These are phyloP conservation scores for Drosophila affinis DNA, from an alignment of 2,888 invertebrate genomes.

Conservation along the genomic window DNA sequence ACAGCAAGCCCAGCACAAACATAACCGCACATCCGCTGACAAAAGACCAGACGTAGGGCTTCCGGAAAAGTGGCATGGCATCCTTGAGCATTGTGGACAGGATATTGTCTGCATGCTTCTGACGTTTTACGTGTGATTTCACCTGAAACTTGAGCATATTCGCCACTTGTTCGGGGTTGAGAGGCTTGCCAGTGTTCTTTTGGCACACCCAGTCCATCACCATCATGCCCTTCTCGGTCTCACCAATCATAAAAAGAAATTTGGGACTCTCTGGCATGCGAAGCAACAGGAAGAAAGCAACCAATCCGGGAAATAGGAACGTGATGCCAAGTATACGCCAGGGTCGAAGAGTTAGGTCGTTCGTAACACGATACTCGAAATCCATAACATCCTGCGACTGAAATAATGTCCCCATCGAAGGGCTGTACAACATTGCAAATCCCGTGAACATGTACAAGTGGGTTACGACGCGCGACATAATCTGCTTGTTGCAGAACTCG, in stretches of 20 bases:
- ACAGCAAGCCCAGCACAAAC: slow-evolving; percentile 64
- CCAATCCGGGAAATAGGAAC: slow-evolving; percentile 55
- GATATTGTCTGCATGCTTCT: slow-evolving; percentile 23
- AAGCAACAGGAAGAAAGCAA: slow-evolving; percentile 55
- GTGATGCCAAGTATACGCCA: slow-evolving; percentile 62
- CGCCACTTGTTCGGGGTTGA: slow-evolving; percentile 45
- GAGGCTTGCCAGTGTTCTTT: slow-evolving; percentile 47
- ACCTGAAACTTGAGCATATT: slow-evolving; percentile 37
- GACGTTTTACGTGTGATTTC: neutral
- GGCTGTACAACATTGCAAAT: slow-evolving; percentile 63
- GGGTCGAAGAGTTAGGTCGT: slow-evolving; percentile 42
- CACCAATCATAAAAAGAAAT: slow-evolving; percentile 57
- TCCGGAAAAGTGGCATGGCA: slow-evolving; percentile 59
- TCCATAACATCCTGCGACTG: slow-evolving; percentile 15
- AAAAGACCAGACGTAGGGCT: slow-evolving; percentile 52
- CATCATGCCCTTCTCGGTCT: slow-evolving; percentile 31
- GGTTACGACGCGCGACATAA: slow-evolving; percentile 49
- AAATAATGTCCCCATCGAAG: slow-evolving; percentile 46
- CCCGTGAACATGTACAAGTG: slow-evolving; percentile 68
- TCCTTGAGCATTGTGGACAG: slow-evolving; percentile 51
- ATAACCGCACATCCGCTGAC: slow-evolving; percentile 57
- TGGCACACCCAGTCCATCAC: slow-evolving; percentile 57
- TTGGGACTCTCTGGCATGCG: slow-evolving; percentile 68
- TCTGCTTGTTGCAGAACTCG: slow-evolving; percentile 62
- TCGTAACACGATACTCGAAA: slow-evolving; percentile 35